These are phyloP conservation scores for Epizoanthus rinbou DNA, from an alignment of 92 coral and sea anemone species.

Conservation along the genomic window DNA sequence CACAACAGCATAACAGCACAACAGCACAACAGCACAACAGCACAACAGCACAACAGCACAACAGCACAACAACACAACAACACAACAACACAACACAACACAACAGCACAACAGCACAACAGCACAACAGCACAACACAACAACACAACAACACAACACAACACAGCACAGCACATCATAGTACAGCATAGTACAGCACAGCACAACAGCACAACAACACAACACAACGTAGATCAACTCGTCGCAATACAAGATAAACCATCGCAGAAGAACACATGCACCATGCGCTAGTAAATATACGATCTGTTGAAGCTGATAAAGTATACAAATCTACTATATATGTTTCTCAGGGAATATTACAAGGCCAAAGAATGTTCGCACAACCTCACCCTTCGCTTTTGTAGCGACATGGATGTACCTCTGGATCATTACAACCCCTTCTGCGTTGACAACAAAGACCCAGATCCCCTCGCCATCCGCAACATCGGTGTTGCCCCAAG, in stretches of 20 bases:
- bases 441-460: constrained; percentile 2
- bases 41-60: too few relatives aligned
- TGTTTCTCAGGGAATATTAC: constrained; percentile 6
- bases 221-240: background rate
- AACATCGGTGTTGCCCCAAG: background rate
- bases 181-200: background rate
- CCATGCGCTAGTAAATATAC: background rate
- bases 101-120: too few relatives aligned
- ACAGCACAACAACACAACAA: too few relatives aligned
- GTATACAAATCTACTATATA: background rate
- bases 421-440: constrained; percentile 27
- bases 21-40: too few relatives aligned
- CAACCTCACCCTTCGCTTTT: constrained; percentile 11
- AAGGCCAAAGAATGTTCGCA: constrained; percentile 14
- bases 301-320: background rate
- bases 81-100: background rate
- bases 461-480: background rate
- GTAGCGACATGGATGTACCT: background rate
- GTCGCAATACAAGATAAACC: background rate
- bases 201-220: background rate
- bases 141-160: background rate
- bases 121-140: background rate
- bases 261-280: background rate
- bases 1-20: too few relatives aligned
- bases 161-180: background rate